Evolutionary conservation across 2,113 vertebrate genomes (phyloP).

Genomic region (Sapayoa aenigma): DNA sequence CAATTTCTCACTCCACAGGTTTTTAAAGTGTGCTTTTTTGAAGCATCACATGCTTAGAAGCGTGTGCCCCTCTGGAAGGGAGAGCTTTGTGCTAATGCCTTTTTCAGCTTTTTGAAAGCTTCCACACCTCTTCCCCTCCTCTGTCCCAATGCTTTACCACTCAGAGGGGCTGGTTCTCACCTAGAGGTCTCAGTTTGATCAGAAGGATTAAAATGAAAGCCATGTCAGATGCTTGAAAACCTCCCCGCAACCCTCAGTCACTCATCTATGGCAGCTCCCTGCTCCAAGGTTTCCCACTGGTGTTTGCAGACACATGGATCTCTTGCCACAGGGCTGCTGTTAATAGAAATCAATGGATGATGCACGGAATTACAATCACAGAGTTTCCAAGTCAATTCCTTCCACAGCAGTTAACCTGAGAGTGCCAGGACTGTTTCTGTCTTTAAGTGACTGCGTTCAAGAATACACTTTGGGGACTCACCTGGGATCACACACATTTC

Average conservation of each 20-base stretch:
- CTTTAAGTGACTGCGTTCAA: background rate
- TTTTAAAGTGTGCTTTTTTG: background rate
- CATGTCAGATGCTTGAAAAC: background rate
- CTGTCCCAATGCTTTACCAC: background rate
- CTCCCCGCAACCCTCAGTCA: background rate
- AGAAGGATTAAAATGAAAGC: background rate
- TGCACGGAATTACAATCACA: background rate
- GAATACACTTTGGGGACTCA: background rate
- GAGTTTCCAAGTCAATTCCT: background rate
- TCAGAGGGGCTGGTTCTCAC: background rate
- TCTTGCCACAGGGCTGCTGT: background rate
- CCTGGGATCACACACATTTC: too few species aligned
- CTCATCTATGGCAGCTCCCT: accelerated
- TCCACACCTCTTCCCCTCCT: background rate
- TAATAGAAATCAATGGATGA: background rate
- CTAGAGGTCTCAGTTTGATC: background rate
- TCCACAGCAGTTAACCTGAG: background rate
- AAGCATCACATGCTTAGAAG: background rate
- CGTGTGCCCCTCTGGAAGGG: background rate
- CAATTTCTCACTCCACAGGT: background rate
- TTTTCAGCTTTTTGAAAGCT: background rate
- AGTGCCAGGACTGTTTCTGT: background rate
- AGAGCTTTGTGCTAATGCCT: background rate
- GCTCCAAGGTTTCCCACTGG: background rate
- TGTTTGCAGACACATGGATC: background rate